These are phyloP conservation scores for Tillus elongatus DNA, from an alignment of 2,888 invertebrate genomes.

Conservation along the genomic window DNA sequence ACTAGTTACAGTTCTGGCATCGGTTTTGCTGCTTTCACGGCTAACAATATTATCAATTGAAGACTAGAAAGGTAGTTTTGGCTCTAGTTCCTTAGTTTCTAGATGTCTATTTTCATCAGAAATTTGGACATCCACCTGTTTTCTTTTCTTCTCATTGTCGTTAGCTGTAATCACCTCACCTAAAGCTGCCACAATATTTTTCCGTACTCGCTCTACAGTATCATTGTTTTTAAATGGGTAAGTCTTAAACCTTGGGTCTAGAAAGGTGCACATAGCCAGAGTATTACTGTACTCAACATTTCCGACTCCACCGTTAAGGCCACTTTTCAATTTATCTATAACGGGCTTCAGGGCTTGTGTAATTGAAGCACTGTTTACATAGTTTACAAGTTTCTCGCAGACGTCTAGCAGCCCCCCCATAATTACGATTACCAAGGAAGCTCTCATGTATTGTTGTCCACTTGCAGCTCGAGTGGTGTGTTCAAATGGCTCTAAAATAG, in stretches of 20 bases:
- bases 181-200: constrained; percentile 5
- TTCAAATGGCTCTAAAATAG: constrained; percentile 24
- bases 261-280: constrained; percentile 14
- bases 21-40: not conserved
- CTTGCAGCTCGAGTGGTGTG: constrained; percentile 22
- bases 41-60: constrained; percentile 7
- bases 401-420: constrained; percentile 17
- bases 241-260: constrained; percentile 17
- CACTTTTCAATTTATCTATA: constrained; percentile 10
- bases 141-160: constrained; percentile 2
- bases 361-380: not conserved
- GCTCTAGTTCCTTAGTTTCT: not conserved
- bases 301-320: constrained; percentile 13
- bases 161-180: not conserved
- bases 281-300: constrained; percentile 16
- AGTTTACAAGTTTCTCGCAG: constrained; percentile 13
- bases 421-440: constrained; percentile 20
- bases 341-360: no score
- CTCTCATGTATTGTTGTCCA: constrained; percentile 23
- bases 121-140: not conserved
- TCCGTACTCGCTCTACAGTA: constrained; percentile 5
- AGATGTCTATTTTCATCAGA: not conserved
- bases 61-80: constrained; percentile 8
- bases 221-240: constrained; percentile 13
- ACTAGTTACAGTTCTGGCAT: constrained; percentile 8